phyloP scores from a whole-genome alignment of 2,797 vertebrate species.

The Menidia menidia region DNA sequence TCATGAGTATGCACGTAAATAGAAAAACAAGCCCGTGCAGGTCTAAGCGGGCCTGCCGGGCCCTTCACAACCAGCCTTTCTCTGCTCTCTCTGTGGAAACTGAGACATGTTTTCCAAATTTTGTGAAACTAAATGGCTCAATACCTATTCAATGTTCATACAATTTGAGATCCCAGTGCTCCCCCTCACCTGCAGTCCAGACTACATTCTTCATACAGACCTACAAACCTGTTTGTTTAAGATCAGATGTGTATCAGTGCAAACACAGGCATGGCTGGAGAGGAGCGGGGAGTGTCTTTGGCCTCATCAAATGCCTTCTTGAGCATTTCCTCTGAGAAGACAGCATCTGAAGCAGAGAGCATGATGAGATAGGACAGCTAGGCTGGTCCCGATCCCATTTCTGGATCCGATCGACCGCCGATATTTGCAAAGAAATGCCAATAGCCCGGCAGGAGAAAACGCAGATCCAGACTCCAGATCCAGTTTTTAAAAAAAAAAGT shows the following conservation, averaged over 20 bases:
- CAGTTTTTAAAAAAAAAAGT: no score
- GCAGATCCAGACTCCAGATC: no score
- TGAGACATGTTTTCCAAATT: neutral
- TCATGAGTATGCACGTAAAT: conserved; percentile 31
- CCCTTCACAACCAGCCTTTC: conserved; percentile 33
- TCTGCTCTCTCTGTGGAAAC: conserved; percentile 3
- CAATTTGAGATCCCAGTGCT: neutral
- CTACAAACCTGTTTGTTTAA: no score
- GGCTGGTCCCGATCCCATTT: no score
- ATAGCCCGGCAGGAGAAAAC: no score
- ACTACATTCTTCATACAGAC: no score
- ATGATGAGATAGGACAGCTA: no score
- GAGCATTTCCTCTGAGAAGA: neutral
- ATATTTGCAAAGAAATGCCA: no score
- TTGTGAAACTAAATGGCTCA: neutral
- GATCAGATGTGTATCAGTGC: neutral
- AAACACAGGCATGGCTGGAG: neutral
- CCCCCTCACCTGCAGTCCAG: neutral
- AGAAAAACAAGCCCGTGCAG: conserved; percentile 57
- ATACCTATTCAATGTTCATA: neutral
- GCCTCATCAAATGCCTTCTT: neutral
- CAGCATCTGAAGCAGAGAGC: neutral
- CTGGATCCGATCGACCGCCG: no score
- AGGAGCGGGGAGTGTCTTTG: neutral
- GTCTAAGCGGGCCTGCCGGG: conserved; percentile 43